phyloP scores from a whole-genome alignment of 2,797 vertebrate species.

The Amblyraja radiata region DNA sequence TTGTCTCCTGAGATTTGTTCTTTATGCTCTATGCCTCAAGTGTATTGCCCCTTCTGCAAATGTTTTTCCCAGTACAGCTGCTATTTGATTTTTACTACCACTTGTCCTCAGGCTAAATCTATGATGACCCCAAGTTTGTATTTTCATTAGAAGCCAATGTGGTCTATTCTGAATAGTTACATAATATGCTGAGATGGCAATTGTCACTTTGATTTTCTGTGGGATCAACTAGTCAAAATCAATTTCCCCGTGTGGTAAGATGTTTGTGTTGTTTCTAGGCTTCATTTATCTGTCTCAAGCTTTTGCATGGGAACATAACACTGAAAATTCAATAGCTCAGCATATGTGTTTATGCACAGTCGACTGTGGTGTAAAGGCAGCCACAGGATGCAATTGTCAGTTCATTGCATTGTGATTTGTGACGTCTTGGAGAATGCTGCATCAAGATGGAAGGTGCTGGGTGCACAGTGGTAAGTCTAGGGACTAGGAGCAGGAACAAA shows the following conservation, averaged over 20 bases:
- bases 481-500: too few species aligned
- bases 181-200: background rate
- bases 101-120: background rate
- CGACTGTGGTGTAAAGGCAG: too few species aligned
- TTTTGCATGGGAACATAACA: background rate
- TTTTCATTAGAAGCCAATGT: background rate
- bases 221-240: background rate
- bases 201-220: background rate
- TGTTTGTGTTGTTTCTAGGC: background rate
- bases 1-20: background rate
- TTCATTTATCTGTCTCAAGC: background rate
- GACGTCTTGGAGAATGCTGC: too few species aligned
- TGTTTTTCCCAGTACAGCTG: slow-evolving; percentile 1
- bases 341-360: too few species aligned
- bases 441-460: too few species aligned
- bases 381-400: too few species aligned
- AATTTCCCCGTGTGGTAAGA: background rate
- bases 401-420: too few species aligned
- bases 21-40: background rate
- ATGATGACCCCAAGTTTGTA: background rate
- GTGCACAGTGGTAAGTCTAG: too few species aligned
- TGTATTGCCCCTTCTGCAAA: background rate
- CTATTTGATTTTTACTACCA: background rate
- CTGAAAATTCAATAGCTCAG: too few species aligned
- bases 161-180: background rate